These are phyloP conservation scores for Potamilus streckersoni DNA, from an alignment of 1,140 invertebrate genomes.

Conservation along the genomic window DNA sequence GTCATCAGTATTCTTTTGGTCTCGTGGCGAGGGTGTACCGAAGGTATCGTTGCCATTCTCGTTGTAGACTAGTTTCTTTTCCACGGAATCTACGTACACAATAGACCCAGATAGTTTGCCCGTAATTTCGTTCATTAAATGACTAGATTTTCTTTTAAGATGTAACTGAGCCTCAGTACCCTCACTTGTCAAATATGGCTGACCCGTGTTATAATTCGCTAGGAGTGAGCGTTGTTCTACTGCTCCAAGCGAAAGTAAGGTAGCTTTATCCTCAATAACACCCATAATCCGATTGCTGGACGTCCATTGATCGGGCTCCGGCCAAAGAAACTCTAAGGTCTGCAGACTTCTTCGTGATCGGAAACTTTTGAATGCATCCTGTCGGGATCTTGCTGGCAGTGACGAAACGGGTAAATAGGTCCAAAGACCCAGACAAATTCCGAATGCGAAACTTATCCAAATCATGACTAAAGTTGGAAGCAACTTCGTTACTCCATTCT, in stretches of 20 bases:
- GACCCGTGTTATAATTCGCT: constrained; percentile 1
- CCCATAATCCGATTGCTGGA: not conserved
- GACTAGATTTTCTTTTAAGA: too few species aligned
- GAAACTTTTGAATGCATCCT: too few species aligned
- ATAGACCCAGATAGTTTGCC: too few species aligned
- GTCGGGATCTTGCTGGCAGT: constrained; percentile 22
- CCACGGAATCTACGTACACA: too few species aligned
- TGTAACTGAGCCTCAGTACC: too few species aligned
- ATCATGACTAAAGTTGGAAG: constrained; percentile 51
- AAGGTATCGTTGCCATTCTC: too few species aligned
- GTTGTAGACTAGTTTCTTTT: too few species aligned
- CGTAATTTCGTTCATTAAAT: too few species aligned
- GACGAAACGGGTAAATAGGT: constrained; percentile 55
- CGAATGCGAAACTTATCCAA: constrained; percentile 59
- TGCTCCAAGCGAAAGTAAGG: constrained; percentile 5
- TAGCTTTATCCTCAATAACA: constrained; percentile 2
- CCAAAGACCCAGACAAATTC: constrained; percentile 56
- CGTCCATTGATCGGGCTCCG: not conserved
- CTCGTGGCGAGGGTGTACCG: too few species aligned
- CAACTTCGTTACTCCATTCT: constrained; percentile 37
- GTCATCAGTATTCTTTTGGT: too few species aligned
- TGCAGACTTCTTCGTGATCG: constrained; percentile 4
- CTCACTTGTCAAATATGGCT: not conserved
- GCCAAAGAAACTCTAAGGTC: not conserved
- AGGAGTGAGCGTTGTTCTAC: constrained; percentile 15